Evolutionary conservation across 2,888 invertebrate genomes (phyloP).

Genomic region (Laothoe populi): DNA sequence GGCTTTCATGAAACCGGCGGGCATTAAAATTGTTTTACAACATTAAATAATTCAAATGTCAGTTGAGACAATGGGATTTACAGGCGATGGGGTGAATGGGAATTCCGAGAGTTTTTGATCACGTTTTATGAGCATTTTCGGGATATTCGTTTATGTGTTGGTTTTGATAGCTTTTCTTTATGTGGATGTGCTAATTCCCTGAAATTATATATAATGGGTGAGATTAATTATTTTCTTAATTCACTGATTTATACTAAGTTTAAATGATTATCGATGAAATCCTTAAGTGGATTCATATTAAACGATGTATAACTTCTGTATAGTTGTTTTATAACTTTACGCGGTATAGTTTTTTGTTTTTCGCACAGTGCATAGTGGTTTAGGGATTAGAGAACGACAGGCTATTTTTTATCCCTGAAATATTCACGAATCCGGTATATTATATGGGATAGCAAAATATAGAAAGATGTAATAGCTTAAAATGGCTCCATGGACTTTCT

Average conservation of each 20-base stretch:
- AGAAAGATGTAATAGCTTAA: too few relatives aligned
- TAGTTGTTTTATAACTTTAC: too few relatives aligned
- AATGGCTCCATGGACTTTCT: too few relatives aligned
- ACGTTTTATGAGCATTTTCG: conserved; percentile 10
- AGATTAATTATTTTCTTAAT: neutral
- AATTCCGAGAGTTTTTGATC: conserved; percentile 17
- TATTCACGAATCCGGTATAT: too few relatives aligned
- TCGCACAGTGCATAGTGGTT: too few relatives aligned
- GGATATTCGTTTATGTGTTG: neutral
- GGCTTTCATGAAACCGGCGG: conserved; percentile 4
- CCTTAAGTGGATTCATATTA: too few relatives aligned
- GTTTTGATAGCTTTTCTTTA: neutral
- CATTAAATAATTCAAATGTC: conserved; percentile 25
- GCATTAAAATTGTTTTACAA: conserved; percentile 25
- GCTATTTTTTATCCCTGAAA: too few relatives aligned
- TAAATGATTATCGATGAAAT: too few relatives aligned
- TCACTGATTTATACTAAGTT: neutral
- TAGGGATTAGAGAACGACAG: too few relatives aligned
- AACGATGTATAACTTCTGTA: too few relatives aligned
- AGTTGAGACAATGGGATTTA: conserved; percentile 18
- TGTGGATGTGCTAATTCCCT: neutral
- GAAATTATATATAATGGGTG: neutral
- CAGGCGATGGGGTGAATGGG: conserved; percentile 15
- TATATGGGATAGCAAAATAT: too few relatives aligned
- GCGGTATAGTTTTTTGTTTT: too few relatives aligned